Evolutionary conservation across 2,797 vertebrate species (phyloP).

Genomic region (Notolepis coatsorum): DNA sequence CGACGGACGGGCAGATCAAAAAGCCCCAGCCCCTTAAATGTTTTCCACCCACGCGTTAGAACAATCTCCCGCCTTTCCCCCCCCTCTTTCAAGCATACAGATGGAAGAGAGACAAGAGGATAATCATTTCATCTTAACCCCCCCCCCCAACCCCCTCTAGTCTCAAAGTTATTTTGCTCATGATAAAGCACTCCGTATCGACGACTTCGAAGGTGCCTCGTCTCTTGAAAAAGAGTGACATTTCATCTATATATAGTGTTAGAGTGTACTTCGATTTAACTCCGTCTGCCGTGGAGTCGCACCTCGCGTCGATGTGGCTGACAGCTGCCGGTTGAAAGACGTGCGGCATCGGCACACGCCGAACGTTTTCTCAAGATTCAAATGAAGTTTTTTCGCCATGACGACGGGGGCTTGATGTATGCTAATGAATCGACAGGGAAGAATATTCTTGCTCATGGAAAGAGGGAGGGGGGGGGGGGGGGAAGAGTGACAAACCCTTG

Average conservation of each 20-base stretch:
- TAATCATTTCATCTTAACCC: conserved; percentile 71
- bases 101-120: conserved; percentile 67
- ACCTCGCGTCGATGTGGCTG: conserved; percentile 76
- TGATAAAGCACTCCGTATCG: conserved; percentile 77
- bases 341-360: too few relatives aligned
- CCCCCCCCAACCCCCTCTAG: conserved; percentile 36
- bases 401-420: conserved; percentile 74
- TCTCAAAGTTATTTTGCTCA: conserved; percentile 76
- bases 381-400: conserved; percentile 74
- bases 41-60: conserved; percentile 69
- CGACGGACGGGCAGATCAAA: conserved; percentile 80
- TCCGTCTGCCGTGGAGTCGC: conserved; percentile 64
- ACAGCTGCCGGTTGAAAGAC: conserved; percentile 83
- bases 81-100: conserved; percentile 69
- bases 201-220: conserved; percentile 77
- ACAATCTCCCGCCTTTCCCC: conserved; percentile 55
- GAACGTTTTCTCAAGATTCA: conserved; percentile 73
- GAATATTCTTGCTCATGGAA: conserved; percentile 61
- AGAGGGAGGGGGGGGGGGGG: conserved; percentile 23
- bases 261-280: conserved; percentile 79
- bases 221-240: conserved; percentile 77
- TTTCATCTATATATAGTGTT: conserved; percentile 84
- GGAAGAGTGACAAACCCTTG: conserved; percentile 74
- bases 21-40: conserved; percentile 72
- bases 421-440: conserved; percentile 78